A percentile compares a stretch with the other conserved stretches of the same genome.
These are phyloP conservation scores for Cheilinus undulatus DNA, from an alignment of 2,113 vertebrate genomes.

Conservation along the genomic window DNA sequence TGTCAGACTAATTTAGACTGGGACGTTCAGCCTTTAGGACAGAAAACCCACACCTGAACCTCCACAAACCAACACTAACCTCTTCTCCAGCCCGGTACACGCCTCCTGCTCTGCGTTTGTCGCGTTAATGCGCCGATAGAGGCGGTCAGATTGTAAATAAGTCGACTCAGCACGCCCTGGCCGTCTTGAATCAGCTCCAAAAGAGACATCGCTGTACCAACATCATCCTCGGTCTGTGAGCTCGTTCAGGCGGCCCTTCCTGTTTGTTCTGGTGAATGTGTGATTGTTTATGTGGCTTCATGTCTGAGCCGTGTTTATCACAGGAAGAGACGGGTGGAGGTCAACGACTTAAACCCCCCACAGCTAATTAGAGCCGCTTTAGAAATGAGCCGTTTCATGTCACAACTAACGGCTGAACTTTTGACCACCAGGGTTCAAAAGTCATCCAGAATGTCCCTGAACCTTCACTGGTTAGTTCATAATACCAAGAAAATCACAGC, in stretches of 20 bases:
- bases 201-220: slow-evolving; percentile 38
- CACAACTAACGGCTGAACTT: not conserved
- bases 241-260: not conserved
- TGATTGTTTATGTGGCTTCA: slow-evolving; percentile 58
- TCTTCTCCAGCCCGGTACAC: not conserved
- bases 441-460: no score
- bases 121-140: slow-evolving; percentile 47
- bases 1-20: no score
- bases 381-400: not conserved
- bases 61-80: slow-evolving; percentile 49
- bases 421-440: not conserved
- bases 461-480: no score
- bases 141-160: slow-evolving; percentile 30
- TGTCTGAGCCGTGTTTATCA: slow-evolving; percentile 63
- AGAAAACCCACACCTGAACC: not conserved
- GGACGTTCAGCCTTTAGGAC: no score
- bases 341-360: slow-evolving; percentile 35
- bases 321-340: slow-evolving; percentile 70
- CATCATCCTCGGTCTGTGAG: not conserved
- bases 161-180: slow-evolving; percentile 19
- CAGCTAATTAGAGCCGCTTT: slow-evolving; percentile 36
- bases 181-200: slow-evolving; percentile 51
- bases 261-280: slow-evolving; percentile 24
- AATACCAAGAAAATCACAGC: no score
- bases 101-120: slow-evolving; percentile 24